Evolutionary conservation across 2,797 vertebrate genomes (phyloP), one percentile per base, ranked within the genome.

Genomic region (Capromys pilorides): DNA sequence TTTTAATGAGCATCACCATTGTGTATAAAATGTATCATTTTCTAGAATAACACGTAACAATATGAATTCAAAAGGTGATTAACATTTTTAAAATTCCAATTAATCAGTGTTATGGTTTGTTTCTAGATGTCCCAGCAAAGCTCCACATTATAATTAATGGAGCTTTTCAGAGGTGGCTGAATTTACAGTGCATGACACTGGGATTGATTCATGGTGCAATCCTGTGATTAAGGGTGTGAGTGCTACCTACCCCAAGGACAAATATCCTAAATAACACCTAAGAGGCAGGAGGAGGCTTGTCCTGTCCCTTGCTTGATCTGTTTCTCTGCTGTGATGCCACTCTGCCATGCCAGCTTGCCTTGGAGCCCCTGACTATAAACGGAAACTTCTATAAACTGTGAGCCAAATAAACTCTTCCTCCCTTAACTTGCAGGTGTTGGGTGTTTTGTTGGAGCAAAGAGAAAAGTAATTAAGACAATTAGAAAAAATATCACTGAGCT

Each of bases 21-120:
- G 21, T 22, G 64, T 31, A 0, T 10, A 84, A 67, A 73, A 79
- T 49, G n/a, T 45, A 80, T 69, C 31, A 0, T 86, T 95, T 92
- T 75, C 45, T 24, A 86, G 81, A 94, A 81, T 33, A 6, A 41
- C 19, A 75, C 7, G 49, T 49, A 87, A 90, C 73, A 75, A 79
- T 80, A 78, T 31, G 14, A 8, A 26, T 28, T 39, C 71, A 62
- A 77, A 69, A 4, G 0, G 62, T 88, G 57, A 10, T 49, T 5
- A 54, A 39, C 41, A 77, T 90, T 57, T 84, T 81, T n/a, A 73
- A 64, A 45, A 64, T 93, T 91, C 10, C 79, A 83, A 49, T 89
- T 86, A 94, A 92, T 69, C 12, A 86, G 24, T 28, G 71, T 26
- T 75, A 45, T 21, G 39, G 24, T 13, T 28, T 41, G 10, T 75